Percentiles rank a stretch among this genome's conserved stretches.
Evolutionary conservation across 2,888 invertebrate genomes (phyloP).

Genomic region (Cremastobaeus sp.): DNA sequence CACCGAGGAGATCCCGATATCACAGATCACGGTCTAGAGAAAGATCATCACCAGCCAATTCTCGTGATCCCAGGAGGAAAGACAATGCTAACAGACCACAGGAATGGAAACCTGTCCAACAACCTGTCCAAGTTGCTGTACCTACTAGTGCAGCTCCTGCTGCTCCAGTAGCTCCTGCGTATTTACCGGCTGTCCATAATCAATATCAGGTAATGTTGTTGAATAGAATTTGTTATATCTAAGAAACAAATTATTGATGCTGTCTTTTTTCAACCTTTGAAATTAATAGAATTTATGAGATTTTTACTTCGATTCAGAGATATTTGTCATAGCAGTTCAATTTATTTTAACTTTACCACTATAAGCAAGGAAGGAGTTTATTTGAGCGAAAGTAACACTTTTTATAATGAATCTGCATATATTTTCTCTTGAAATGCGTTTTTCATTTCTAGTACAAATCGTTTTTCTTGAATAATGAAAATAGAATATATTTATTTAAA

Average conservation of each 20-base stretch:
- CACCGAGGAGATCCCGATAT: slow-evolving; percentile 73
- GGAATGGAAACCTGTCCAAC: slow-evolving; percentile 71
- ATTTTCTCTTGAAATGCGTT: too few species aligned
- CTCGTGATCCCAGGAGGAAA: slow-evolving; percentile 73
- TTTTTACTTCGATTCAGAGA: background rate
- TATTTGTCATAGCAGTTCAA: background rate
- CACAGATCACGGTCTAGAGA: slow-evolving; percentile 73
- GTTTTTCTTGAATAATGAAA: too few species aligned
- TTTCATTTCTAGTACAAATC: too few species aligned
- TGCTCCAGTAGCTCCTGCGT: slow-evolving; percentile 60
- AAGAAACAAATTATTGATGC: slow-evolving; percentile 8
- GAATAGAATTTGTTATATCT: background rate
- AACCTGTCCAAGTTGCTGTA: slow-evolving; percentile 62
- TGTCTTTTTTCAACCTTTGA: too few species aligned
- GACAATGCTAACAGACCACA: slow-evolving; percentile 67
- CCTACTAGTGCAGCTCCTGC: slow-evolving; percentile 63
- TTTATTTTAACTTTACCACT: background rate
- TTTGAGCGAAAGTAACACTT: background rate
- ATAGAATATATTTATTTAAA: too few species aligned
- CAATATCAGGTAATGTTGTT: slow-evolving; percentile 72
- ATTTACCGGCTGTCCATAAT: slow-evolving; percentile 69
- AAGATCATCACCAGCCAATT: slow-evolving; percentile 71
- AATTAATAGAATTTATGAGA: too few species aligned
- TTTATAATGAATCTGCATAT: slow-evolving; percentile 8
- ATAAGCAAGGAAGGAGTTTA: too few species aligned